phyloP scores from a whole-genome alignment of 2,113 vertebrate genomes.

The Neofelis nebulosa region DNA sequence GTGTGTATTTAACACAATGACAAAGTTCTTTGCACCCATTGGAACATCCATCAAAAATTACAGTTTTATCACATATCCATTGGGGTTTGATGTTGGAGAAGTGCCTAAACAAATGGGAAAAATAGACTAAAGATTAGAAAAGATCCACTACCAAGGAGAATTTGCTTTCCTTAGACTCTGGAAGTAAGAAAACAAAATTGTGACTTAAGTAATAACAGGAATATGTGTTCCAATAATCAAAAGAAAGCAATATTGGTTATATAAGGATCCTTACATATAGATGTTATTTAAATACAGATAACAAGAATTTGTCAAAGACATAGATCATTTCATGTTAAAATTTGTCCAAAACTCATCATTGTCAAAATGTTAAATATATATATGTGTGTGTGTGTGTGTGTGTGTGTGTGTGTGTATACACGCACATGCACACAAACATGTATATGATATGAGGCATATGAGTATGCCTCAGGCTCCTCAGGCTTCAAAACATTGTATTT shows the following conservation, averaged over 20 bases:
- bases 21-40: constrained; percentile 56
- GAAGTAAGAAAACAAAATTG: constrained; percentile 49
- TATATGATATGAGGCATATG: not conserved
- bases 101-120: constrained; percentile 33
- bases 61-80: constrained; percentile 55
- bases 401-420: too few species aligned
- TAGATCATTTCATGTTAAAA: not conserved
- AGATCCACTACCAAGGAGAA: not conserved
- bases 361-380: not conserved
- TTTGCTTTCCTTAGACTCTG: not conserved
- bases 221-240: not conserved
- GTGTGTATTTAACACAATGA: constrained; percentile 65
- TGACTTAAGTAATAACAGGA: not conserved
- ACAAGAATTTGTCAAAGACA: not conserved
- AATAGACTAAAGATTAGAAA: constrained; percentile 51
- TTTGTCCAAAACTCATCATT: not conserved
- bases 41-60: constrained; percentile 69
- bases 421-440: not conserved
- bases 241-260: not conserved
- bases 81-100: constrained; percentile 57
- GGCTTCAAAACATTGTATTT: not conserved
- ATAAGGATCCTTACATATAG: not conserved
- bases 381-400: too few species aligned
- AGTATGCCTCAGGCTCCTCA: fast-evolving
- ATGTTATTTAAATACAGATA: not conserved